A percentile compares a stretch with the other conserved stretches of the same genome.
These are phyloP conservation scores for Leptopilina clavipes DNA, from an alignment of 1,140 invertebrate genomes.

Conservation along the genomic window DNA sequence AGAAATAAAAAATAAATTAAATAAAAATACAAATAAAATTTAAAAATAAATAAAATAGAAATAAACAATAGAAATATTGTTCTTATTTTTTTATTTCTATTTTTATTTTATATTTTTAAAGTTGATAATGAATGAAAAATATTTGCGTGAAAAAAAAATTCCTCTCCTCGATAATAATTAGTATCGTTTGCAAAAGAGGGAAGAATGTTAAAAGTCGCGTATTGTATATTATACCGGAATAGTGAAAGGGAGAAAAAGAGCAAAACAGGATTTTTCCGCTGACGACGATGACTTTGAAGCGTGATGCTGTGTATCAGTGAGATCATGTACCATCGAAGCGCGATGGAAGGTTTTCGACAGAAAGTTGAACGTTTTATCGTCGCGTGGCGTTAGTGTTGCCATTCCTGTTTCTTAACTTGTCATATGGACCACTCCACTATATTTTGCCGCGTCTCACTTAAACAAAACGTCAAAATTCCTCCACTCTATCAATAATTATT, in stretches of 20 bases:
- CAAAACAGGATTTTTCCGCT: background rate
- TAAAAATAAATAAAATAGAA: no score
- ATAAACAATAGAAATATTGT: no score
- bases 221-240: background rate
- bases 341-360: conserved; percentile 54
- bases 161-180: background rate
- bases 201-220: background rate
- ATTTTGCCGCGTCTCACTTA: background rate
- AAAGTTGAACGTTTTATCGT: conserved; percentile 67
- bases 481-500: no score
- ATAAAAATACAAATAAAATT: no score
- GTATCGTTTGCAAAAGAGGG: background rate
- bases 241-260: conserved; percentile 6
- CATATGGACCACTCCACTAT: conserved; percentile 22
- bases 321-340: conserved; percentile 70
- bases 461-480: no score
- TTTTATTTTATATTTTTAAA: no score
- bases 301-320: conserved; percentile 41
- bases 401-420: conserved; percentile 37
- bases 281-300: background rate
- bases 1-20: no score
- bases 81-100: no score
- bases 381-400: conserved; percentile 66
- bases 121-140: no score
- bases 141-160: background rate